Evolutionary conservation across 2,113 vertebrate genomes (phyloP).

Genomic region (Pluvianellus socialis): DNA sequence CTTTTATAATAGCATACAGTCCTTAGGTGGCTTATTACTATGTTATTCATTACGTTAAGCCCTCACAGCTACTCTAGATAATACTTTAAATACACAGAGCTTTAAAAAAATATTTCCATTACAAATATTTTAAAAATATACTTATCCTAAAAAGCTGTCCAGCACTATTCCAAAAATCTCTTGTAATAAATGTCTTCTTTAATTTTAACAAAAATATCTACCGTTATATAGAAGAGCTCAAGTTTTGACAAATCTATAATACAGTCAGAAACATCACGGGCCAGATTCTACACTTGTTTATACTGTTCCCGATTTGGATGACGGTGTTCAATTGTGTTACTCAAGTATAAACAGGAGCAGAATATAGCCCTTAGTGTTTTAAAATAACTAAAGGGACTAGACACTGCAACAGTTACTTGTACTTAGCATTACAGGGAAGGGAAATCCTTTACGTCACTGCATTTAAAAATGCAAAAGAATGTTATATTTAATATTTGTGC

Average conservation of each 20-base stretch:
- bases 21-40: background rate
- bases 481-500: conserved; percentile 27
- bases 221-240: conserved; percentile 24
- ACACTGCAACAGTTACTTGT: conserved; percentile 2
- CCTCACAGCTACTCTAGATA: conserved; percentile 29
- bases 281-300: conserved; percentile 38
- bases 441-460: conserved; percentile 37
- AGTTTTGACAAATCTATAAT: conserved; percentile 1
- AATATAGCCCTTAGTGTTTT: conserved; percentile 42
- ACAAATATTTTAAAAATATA: conserved; percentile 71
- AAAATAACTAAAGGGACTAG: conserved; percentile 34
- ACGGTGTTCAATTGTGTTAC: background rate
- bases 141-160: conserved; percentile 70
- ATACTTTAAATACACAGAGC: conserved; percentile 38
- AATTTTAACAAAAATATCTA: conserved; percentile 66
- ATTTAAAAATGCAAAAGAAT: conserved; percentile 18
- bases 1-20: background rate
- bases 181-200: conserved; percentile 49
- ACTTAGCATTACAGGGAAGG: background rate
- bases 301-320: background rate
- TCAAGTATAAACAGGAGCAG: conserved; percentile 16
- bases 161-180: conserved; percentile 63
- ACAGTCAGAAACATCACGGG: conserved; percentile 1
- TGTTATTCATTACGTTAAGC: background rate
- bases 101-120: conserved; percentile 72